Percentiles rank a stretch among this genome's conserved stretches.
Conservation (phyloP, 2,888 invertebrate species). For the Scaptomyza flava region DNA sequence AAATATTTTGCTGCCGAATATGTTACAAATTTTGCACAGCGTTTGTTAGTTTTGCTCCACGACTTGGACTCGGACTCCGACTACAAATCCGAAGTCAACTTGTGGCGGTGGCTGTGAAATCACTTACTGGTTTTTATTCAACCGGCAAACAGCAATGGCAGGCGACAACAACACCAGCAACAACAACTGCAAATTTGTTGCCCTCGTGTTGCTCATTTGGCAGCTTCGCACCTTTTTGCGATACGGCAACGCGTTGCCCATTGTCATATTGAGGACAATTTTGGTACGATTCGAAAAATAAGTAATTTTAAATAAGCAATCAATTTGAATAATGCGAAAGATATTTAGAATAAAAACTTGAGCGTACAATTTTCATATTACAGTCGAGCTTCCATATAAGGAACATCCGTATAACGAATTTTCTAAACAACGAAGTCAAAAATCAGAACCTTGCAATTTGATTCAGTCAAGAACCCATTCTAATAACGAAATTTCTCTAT, state of each 20-base stretch:
- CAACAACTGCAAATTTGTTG: constrained; percentile 72
- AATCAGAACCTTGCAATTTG: no score
- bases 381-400: no score
- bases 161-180: constrained; percentile 30
- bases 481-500: no score
- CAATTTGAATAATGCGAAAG: constrained; percentile 17
- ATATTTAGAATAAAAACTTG: constrained; percentile 15
- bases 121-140: constrained; percentile 79
- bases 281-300: constrained; percentile 35
- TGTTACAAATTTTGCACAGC: constrained; percentile 74
- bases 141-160: constrained; percentile 33
- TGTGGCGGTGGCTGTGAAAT: constrained; percentile 64
- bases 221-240: constrained; percentile 73
- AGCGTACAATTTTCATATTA: no score
- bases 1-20: constrained; percentile 63
- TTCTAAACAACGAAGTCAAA: no score
- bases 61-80: constrained; percentile 24
- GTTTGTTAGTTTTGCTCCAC: constrained; percentile 68
- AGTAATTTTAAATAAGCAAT: constrained; percentile 38
- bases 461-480: no score
- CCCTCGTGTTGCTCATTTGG: constrained; percentile 78
- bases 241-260: constrained; percentile 47
- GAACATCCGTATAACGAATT: no score
- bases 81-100: constrained; percentile 12
- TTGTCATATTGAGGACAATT: constrained; percentile 47